These are phyloP conservation scores for Leptodactylus fallax DNA, from an alignment of 2,797 vertebrate species.

Conservation along the genomic window DNA sequence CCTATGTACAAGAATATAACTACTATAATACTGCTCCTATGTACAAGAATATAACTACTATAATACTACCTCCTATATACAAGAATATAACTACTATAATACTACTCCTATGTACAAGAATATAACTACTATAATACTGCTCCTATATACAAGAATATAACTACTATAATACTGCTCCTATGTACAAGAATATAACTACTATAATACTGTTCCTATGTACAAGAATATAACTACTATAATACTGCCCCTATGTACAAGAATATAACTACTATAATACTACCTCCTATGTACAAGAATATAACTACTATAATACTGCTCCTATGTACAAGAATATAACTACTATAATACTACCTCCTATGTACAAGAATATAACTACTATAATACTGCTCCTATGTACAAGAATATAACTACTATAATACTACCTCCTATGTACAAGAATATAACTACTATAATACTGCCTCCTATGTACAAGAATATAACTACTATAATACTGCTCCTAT, in stretches of 20 bases:
- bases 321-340: neutral
- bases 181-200: conserved; percentile 8
- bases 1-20: neutral
- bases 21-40: conserved; percentile 6
- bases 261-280: conserved; percentile 21
- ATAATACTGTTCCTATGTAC: neutral
- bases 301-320: conserved; percentile 13
- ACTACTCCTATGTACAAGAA: neutral
- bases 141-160: conserved; percentile 2
- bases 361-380: conserved; percentile 10
- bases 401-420: conserved; percentile 13
- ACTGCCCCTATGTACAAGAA: conserved; percentile 11
- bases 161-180: conserved; percentile 9
- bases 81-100: conserved; percentile 7
- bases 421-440: neutral
- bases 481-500: neutral
- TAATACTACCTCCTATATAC: neutral
- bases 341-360: neutral
- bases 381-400: neutral
- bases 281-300: conserved; percentile 9
- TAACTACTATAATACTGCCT: conserved; percentile 6
- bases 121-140: conserved; percentile 9
- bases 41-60: conserved; percentile 1
- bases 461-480: neutral
- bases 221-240: conserved; percentile 8